These are phyloP conservation scores for Tachystola acroxantha DNA, from an alignment of 2,888 invertebrate species.

Conservation along the genomic window DNA sequence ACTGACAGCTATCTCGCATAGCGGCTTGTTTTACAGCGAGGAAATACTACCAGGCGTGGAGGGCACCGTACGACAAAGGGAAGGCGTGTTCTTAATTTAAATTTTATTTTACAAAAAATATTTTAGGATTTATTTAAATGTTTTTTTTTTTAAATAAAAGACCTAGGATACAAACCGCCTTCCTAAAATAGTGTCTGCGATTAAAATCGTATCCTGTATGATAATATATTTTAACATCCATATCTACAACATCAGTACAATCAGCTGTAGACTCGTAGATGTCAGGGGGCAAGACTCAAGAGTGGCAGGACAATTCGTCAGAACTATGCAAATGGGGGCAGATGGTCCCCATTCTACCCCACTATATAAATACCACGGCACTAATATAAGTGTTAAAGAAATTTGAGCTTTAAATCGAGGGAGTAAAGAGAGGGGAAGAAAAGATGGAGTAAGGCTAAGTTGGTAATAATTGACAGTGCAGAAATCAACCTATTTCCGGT, in stretches of 20 bases:
- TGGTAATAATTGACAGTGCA: background rate
- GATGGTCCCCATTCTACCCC: constrained; percentile 22
- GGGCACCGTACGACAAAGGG: too few species aligned
- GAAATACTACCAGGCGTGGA: too few species aligned
- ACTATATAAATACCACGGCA: background rate
- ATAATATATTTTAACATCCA: too few species aligned
- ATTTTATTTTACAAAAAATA: too few species aligned
- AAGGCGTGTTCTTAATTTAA: too few species aligned
- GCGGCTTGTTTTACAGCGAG: too few species aligned
- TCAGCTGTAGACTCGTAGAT: constrained; percentile 6
- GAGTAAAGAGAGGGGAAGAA: background rate
- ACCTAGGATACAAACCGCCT: too few species aligned
- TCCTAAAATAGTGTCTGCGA: too few species aligned
- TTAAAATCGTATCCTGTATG: too few species aligned
- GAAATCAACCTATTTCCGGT: constrained; percentile 1
- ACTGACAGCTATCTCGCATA: too few species aligned
- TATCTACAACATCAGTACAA: constrained; percentile 13
- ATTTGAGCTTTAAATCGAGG: background rate
- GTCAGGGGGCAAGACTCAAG: constrained; percentile 19
- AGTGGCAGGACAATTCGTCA: constrained; percentile 49
- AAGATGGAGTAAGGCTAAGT: background rate
- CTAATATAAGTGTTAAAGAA: background rate
- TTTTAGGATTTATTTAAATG: too few species aligned
- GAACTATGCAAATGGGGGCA: constrained; percentile 42
- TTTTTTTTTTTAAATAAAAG: too few species aligned